Evolutionary conservation across 2,797 vertebrate species (phyloP).

Genomic region (Todus mexicanus): DNA sequence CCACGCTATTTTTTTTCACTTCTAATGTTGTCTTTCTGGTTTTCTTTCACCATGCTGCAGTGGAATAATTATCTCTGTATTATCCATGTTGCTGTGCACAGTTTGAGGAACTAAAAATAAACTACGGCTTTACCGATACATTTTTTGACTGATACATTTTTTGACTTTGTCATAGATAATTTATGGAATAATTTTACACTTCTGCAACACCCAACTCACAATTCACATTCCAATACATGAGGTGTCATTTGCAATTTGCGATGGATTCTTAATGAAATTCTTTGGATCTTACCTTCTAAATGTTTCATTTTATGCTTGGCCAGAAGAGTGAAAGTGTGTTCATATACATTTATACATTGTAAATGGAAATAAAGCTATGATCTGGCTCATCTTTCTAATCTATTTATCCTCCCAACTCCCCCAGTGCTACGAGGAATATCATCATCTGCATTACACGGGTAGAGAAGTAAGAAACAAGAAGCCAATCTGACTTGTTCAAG

Average conservation of each 20-base stretch:
- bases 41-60: not conserved
- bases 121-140: not conserved
- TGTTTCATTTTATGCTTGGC: conserved; percentile 70
- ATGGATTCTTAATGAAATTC: conserved; percentile 67
- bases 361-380: conserved; percentile 61
- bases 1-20: not conserved
- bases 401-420: conserved; percentile 62
- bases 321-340: conserved; percentile 58
- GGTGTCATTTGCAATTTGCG: conserved; percentile 66
- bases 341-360: conserved; percentile 59
- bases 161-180: conserved; percentile 67
- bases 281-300: conserved; percentile 64
- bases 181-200: conserved; percentile 71
- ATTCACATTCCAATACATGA: conserved; percentile 64
- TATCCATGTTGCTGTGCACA: not conserved
- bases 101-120: conserved; percentile 67
- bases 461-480: conserved; percentile 12
- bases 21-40: not conserved
- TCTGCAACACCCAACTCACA: conserved; percentile 50
- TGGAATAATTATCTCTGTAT: conserved; percentile 19
- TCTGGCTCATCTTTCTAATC: conserved; percentile 60
- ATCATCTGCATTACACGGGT: not conserved
- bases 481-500: not conserved
- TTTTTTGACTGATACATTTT: conserved; percentile 60
- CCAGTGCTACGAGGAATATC: not conserved